Conservation (phyloP, 2,888 invertebrate genomes). For the Xylocampa areola region DNA sequence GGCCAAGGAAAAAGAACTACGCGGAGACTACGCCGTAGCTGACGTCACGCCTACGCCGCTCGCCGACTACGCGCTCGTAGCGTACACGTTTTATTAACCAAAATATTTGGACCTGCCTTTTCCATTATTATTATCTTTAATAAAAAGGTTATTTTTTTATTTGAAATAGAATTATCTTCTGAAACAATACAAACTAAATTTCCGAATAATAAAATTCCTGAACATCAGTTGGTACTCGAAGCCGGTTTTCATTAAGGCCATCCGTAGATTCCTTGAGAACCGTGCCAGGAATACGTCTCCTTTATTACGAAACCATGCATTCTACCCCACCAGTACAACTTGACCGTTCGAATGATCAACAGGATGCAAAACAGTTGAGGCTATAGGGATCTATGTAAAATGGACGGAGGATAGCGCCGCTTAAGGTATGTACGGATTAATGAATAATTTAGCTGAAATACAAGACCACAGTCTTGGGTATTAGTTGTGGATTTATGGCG, state of each 20-base stretch:
- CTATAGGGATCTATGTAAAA: conserved; percentile 1
- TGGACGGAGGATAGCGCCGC: conserved; percentile 18
- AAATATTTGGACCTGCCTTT: neutral
- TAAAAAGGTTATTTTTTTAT: no score
- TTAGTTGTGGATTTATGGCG: conserved; percentile 33
- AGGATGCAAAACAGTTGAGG: neutral
- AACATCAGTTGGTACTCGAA: conserved; percentile 9
- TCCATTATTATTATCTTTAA: no score
- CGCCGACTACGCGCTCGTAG: conserved; percentile 37
- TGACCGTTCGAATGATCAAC: neutral
- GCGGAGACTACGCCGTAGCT: conserved; percentile 48
- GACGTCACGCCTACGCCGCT: conserved; percentile 41
- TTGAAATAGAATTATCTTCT: no score
- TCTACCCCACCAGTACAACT: conserved; percentile 16
- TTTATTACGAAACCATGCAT: conserved; percentile 50
- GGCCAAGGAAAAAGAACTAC: conserved; percentile 31
- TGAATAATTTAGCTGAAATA: conserved; percentile 55
- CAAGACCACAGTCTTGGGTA: conserved; percentile 49
- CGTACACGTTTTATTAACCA: neutral
- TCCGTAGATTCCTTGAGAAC: conserved; percentile 58
- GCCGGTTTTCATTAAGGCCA: conserved; percentile 46
- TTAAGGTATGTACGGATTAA: conserved; percentile 50
- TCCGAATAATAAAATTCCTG: conserved; percentile 18
- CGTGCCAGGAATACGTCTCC: conserved; percentile 55
- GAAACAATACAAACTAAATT: neutral